A percentile compares a stretch with the other conserved stretches of the same genome.
Evolutionary conservation across 2,113 vertebrate species (phyloP).

Genomic region (Eurystomus gularis): DNA sequence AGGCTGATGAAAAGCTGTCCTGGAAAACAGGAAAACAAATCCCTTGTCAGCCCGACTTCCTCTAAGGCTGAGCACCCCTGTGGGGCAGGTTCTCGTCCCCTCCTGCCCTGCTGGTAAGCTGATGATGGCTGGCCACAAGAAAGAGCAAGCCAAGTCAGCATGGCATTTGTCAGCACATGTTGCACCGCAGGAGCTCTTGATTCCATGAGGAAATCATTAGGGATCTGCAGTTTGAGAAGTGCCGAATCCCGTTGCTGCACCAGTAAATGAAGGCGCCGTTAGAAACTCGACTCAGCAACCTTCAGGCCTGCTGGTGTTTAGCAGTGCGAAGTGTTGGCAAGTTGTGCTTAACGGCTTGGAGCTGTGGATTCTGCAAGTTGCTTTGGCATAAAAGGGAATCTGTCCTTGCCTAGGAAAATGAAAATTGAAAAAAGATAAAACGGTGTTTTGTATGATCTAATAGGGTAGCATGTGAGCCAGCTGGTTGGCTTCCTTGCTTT

Average conservation of each 20-base stretch:
- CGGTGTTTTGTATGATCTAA: accelerated
- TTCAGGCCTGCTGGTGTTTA: neutral
- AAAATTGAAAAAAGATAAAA: neutral
- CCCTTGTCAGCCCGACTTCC: neutral
- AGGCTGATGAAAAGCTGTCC: neutral
- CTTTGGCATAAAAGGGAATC: neutral
- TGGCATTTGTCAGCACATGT: neutral
- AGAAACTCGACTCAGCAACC: neutral
- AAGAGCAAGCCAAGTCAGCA: neutral
- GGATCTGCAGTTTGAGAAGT: neutral
- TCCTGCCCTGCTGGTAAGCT: neutral
- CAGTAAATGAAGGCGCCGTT: neutral
- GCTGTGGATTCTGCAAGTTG: neutral
- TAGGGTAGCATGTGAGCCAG: neutral
- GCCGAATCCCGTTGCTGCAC: neutral
- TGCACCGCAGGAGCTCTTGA: neutral
- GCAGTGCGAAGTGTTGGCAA: neutral
- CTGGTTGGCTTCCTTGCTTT: neutral
- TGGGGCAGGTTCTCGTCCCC: neutral
- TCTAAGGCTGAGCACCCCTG: neutral
- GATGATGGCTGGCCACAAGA: neutral
- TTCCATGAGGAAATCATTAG: neutral
- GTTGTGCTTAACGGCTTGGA: neutral
- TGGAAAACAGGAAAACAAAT: neutral
- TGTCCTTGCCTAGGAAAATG: neutral